Percentiles rank a stretch among this genome's conserved stretches.
phyloP scores from a whole-genome alignment of 2,888 invertebrate genomes.

The Sphaerophoria taeniata region DNA sequence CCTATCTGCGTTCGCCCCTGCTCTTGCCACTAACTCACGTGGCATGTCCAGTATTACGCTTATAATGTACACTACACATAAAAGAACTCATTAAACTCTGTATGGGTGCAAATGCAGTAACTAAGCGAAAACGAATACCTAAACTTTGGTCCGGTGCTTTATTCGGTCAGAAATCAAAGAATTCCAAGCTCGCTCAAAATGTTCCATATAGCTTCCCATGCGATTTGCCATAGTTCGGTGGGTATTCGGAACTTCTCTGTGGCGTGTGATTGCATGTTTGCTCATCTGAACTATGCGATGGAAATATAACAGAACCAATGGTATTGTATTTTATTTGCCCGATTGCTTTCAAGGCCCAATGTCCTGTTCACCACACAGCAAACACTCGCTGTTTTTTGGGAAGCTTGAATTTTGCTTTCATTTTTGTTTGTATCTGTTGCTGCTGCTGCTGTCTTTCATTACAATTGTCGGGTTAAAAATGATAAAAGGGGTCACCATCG shows the following conservation, averaged over 20 bases:
- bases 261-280: background rate
- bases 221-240: too few species aligned
- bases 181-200: background rate
- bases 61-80: conserved; percentile 53
- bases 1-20: too few species aligned
- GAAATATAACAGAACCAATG: background rate
- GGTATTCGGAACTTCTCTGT: background rate
- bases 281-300: background rate
- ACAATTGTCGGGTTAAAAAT: conserved; percentile 22
- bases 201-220: background rate
- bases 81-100: conserved; percentile 54
- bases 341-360: conserved; percentile 26
- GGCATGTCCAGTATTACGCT: conserved; percentile 43
- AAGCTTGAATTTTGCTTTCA: background rate
- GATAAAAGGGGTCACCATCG: conserved; percentile 24
- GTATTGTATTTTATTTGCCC: conserved; percentile 23
- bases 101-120: conserved; percentile 45
- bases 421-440: background rate
- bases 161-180: conserved; percentile 24
- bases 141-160: background rate
- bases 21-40: conserved; percentile 48
- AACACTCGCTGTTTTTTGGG: conserved; percentile 29
- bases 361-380: background rate
- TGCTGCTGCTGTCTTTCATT: conserved; percentile 15
- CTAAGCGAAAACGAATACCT: conserved; percentile 6